phyloP scores from a whole-genome alignment of 2,797 vertebrate species.

The Lophura swinhoii region DNA sequence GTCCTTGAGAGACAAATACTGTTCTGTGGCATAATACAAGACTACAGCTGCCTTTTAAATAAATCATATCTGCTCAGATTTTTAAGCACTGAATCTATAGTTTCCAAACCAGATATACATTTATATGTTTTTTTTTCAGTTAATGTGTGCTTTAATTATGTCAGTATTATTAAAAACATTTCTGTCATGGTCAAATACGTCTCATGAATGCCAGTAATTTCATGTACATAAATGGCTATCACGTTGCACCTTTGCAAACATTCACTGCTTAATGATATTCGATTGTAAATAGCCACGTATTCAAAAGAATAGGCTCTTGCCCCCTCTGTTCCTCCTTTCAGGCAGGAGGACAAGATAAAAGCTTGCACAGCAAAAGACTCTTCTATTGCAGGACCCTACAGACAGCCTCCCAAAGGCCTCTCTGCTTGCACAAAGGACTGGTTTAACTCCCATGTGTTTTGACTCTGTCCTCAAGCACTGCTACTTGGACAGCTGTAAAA shows the following conservation, averaged over 20 bases:
- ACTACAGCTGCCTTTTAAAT: not conserved
- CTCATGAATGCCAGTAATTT: not conserved
- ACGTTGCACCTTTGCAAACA: not conserved
- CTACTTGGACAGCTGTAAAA: not conserved
- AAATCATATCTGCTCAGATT: not conserved
- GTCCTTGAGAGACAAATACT: not conserved
- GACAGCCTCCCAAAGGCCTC: not conserved
- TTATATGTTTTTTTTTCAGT: not conserved
- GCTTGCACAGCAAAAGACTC: not conserved
- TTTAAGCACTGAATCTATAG: not conserved
- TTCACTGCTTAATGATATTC: not conserved
- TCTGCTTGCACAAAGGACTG: not conserved
- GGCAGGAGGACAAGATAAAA: not conserved
- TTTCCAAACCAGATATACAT: not conserved
- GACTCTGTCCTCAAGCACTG: not conserved
- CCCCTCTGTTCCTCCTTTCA: not conserved
- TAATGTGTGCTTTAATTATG: not conserved
- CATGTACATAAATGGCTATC: not conserved
- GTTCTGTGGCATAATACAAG: not conserved
- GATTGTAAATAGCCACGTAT: not conserved
- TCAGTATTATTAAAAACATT: not conserved
- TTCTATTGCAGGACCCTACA: not conserved
- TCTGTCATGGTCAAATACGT: not conserved
- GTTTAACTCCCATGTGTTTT: not conserved
- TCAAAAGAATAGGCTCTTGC: not conserved